A percentile compares a stretch with the other conserved stretches of the same genome.
These are phyloP conservation scores for Bimastos eiseni DNA, from an alignment of 2,888 invertebrate genomes.

Conservation along the genomic window DNA sequence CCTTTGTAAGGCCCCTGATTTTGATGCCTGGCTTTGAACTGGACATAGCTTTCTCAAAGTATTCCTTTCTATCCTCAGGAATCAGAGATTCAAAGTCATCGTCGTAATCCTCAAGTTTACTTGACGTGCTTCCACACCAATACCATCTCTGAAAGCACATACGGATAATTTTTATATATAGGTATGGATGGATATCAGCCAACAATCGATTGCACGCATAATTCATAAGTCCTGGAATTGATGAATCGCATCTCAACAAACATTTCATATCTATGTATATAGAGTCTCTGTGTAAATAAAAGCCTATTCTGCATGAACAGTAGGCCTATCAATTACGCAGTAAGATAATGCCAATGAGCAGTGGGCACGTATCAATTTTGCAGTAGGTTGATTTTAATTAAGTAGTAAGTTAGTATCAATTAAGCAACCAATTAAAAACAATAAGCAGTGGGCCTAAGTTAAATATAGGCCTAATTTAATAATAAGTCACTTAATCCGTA, in stretches of 20 bases:
- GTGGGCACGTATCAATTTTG: no score
- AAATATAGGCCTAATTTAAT: no score
- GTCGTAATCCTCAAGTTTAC: not conserved
- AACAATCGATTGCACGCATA: no score
- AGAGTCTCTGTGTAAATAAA: no score
- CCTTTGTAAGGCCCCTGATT: slow-evolving; percentile 35
- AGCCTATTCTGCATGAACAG: not conserved
- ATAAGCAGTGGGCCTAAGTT: no score
- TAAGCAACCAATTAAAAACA: no score
- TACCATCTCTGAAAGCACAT: slow-evolving; percentile 33
- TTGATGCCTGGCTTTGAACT: slow-evolving; percentile 27
- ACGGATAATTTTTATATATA: not conserved
- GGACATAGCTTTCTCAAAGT: slow-evolving; percentile 29
- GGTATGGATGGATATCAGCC: no score
- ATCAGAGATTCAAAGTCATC: not conserved
- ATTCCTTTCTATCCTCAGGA: not conserved
- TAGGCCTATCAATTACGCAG: no score
- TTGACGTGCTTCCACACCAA: slow-evolving; percentile 33
- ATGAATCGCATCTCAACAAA: not conserved
- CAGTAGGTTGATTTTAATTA: no score
- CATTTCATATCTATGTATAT: not conserved
- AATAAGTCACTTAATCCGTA: no score
- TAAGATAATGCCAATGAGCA: no score
- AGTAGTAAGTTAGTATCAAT: no score
- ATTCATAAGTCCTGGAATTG: not conserved